Evolutionary conservation across 2,888 invertebrate genomes (phyloP), one percentile per base, ranked within the genome.

Genomic region (Apamea epomidion): DNA sequence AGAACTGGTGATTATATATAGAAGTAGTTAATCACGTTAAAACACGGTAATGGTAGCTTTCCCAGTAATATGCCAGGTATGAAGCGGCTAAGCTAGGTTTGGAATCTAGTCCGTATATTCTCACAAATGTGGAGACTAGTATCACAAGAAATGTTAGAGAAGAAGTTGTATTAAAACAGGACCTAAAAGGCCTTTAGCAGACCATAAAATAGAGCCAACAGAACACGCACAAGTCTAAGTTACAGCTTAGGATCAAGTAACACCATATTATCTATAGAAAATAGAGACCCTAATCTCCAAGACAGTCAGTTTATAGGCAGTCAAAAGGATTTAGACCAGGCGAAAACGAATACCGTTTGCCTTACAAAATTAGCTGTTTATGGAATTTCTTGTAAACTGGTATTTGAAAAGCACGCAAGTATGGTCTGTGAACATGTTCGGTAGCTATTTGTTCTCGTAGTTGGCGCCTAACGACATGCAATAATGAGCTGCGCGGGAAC

Each of bases 401-500:
- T 77, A 82, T 84, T 84, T 64, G 69, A 74, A 87, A 89, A 83
- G 74, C 72, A 82, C 83, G 83, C 82, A 83, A 86, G 87, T 86
- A 85, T 69, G 82, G 78, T 80, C 75, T 78, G 88, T 85, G 82
- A 87, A 87, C 82, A 81, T 85, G 87, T 80, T 86, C 90, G 88
- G 90, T 89, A 91, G 90, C 89, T 91, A 89, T 92, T 92, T 92
- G 89, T 88, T 82, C 81, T 84, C 82, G 89, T 93, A 91, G 92
- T 96, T 96, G 92, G 93, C 95, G 94, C 92, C 93, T 94, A 96
- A 96, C 95, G 96, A 96, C 96, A 95, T 90, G 95, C 93, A 93
- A 95, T 96, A 96, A 96, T 95, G 95, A 95, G 94, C 91, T 90
- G 92, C 90, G 89, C 93, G 91, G 91, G 91, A 91, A 89, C 89